phyloP scores from a whole-genome alignment of 2,113 vertebrate genomes.

The Micromys minutus region DNA sequence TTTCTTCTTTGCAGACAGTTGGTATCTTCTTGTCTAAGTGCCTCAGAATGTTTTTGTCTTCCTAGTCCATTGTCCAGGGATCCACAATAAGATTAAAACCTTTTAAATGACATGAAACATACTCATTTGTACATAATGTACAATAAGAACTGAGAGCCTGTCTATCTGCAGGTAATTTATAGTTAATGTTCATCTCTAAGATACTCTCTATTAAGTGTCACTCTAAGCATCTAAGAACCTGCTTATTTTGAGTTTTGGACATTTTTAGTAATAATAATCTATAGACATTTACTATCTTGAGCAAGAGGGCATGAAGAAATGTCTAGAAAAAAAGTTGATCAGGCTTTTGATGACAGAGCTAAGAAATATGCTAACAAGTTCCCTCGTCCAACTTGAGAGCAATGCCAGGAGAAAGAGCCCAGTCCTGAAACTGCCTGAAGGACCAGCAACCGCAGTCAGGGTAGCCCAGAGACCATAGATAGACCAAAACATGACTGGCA shows the following conservation, averaged over 20 bases:
- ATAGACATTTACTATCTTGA: not conserved
- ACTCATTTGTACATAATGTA: not conserved
- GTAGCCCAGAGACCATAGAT: not conserved
- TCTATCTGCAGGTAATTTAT: not conserved
- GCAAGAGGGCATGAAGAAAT: not conserved
- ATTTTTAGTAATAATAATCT: conserved; percentile 51
- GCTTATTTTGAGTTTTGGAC: not conserved
- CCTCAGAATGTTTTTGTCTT: not conserved
- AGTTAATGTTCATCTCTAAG: not conserved
- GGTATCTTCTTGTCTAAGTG: not conserved
- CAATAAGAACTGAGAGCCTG: not conserved
- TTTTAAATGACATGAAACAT: not conserved
- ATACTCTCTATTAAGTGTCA: not conserved
- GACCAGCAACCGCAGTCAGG: not conserved
- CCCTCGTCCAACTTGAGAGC: not conserved
- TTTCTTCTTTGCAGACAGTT: not conserved
- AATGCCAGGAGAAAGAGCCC: not conserved
- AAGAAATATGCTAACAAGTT: not conserved
- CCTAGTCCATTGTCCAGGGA: not conserved
- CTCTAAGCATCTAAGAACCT: not conserved
- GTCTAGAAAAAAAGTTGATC: not conserved
- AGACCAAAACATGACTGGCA: not conserved
- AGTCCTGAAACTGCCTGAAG: not conserved
- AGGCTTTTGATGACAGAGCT: not conserved
- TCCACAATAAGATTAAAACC: not conserved